Base-by-base conservation (phyloP, 2,797 vertebrate species). In the Nyctalus aviator region DNA sequence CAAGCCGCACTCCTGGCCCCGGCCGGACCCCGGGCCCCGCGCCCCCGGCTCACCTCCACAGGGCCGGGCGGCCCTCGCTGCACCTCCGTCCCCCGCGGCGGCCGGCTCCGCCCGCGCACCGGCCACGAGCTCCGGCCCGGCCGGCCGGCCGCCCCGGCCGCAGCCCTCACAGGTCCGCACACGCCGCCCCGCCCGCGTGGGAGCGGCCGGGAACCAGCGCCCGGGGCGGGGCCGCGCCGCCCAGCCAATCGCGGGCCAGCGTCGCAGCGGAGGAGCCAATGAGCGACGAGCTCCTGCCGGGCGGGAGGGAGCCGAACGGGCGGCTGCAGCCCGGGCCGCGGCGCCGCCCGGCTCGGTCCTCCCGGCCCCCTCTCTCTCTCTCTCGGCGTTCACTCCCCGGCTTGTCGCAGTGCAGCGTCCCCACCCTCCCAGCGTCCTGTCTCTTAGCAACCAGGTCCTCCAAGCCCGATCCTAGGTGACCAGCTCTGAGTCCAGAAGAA, bases 351-450 rank as follows among this genome's bases (percentile, higher is more conserved):
- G 30, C 68, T 20, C 0, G 41, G 30, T 48, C 48, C 23, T 20
- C 55, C 17, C 41, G 17, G 30, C 91, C 41, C 68, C 14, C 30
- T 41, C 37, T 17, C 66, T 25, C 68, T 11, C 30, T 41, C 37
- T 17, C 66, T 25, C 9, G 30, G 37, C 14, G 21, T 23, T 37
- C n/a, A 15, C 66, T 20, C 91, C 66, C 68, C 4, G 89, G 97
- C 97, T 91, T 99, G 99, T 98, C 99, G 99, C 99, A 99, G 97
- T 99, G 99, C 99, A 99, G 99, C 96, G 96, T 97, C 98, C 83
- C 86, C 86, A 95, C 94, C 87, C 90, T 81, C 62, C 55, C 46
- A 55, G 99, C 98, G 98, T 99, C 98, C 68, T 50, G 98, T 99
- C 97, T 97, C 99, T 37, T 91, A 96, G 99, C 97, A 97, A 99